phyloP scores from a whole-genome alignment of 2,888 invertebrate species.

The Drosophila mercatorum region DNA sequence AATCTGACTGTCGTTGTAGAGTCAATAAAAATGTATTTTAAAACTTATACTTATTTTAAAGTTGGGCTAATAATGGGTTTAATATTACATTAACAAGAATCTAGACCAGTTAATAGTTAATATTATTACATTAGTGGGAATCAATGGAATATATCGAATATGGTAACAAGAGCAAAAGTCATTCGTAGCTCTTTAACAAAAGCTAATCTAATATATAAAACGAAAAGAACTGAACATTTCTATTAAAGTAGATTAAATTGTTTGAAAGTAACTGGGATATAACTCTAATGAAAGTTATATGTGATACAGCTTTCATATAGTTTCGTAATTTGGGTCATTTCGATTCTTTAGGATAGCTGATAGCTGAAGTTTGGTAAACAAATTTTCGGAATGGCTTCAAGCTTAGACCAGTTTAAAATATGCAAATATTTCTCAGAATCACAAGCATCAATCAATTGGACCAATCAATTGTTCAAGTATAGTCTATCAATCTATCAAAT shows the following conservation, averaged over 20 bases:
- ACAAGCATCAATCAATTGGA: not conserved
- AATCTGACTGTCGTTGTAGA: not conserved
- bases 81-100: too few species aligned
- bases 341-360: not conserved
- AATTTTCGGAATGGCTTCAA: not conserved
- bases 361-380: not conserved
- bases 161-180: not conserved
- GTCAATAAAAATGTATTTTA: not conserved
- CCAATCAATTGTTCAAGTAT: conserved; percentile 19
- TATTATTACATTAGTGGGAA: too few species aligned
- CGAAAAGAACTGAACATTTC: too few species aligned
- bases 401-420: not conserved
- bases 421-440: not conserved
- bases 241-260: too few species aligned
- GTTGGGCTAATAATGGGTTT: too few species aligned
- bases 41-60: not conserved
- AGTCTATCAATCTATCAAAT: conserved; percentile 50
- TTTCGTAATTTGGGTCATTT: too few species aligned
- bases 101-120: too few species aligned
- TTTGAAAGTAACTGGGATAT: too few species aligned
- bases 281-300: not conserved
- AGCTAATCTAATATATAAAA: not conserved
- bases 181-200: not conserved
- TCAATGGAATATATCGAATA: not conserved
- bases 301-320: not conserved